Base-by-base conservation (phyloP, 2,113 vertebrate genomes). In the Centropus unirufus region DNA sequence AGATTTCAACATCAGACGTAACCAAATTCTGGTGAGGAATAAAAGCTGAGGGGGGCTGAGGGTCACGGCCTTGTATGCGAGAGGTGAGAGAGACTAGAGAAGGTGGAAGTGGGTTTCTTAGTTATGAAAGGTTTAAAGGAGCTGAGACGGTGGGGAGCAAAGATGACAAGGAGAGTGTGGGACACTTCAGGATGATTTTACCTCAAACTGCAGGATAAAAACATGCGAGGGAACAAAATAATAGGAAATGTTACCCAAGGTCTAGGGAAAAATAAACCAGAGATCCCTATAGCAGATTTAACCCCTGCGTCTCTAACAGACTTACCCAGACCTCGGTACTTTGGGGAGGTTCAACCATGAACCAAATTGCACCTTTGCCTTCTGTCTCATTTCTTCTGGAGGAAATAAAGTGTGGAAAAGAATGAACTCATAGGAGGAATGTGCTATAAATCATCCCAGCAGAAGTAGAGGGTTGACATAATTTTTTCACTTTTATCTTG, bases 1-100 rank as follows among this genome's bases (percentile, higher is more conserved):
- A 89, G 92, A 87, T 93, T 97, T 95, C 96, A 85, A 93, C 96
- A 96, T 87, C 95, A 84, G 51, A 51, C 54, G 4, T 4, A 66
- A 82, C 59, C 74, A 89, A 82, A 72, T 27, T 61, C 91, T 54
- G 68, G 34, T 70, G 83, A 74, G 68, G 40, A 92, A 68, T 61
- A 52, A 83, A 83, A 95, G 44, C 64, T 72, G 44, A 67, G 79
- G 10, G 27, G 76, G 52, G n/a, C 47, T 93, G 85, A 81, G 93
- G 90, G 83, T 92, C 92, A 92, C 55, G 61, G 68, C 9, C 68
- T 80, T 63, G 72, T 90, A 58, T 76, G 72, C 40, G 94, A 90
- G 75, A 94, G 85, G 85, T 83, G 57, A 86, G 52, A 70, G 55
- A 59, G 29, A n/a, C 15, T 14, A 52, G 8, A 55, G 49, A 62